These are phyloP conservation scores for Elanoides forficatus DNA, from an alignment of 2,113 vertebrate genomes.

Conservation along the genomic window DNA sequence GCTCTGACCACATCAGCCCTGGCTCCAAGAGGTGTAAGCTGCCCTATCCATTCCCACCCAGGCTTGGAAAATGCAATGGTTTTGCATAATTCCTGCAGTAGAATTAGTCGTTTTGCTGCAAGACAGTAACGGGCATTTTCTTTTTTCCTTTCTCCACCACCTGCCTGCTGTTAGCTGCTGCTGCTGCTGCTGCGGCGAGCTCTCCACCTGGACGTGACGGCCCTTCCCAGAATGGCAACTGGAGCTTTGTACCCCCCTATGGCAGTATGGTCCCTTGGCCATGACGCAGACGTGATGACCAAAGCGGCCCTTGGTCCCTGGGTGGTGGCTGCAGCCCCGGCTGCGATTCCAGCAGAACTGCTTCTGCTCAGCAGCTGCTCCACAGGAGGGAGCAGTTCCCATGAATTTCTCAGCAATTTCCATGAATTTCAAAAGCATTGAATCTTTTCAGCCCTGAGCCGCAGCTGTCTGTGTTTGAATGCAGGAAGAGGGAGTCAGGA, in stretches of 20 bases:
- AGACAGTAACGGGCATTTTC: background rate
- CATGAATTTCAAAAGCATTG: background rate
- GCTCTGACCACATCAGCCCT: background rate
- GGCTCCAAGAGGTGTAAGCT: fast-evolving
- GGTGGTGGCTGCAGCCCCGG: background rate
- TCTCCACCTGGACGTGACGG: fast-evolving
- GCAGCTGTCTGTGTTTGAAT: constrained; percentile 14
- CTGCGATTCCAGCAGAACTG: background rate
- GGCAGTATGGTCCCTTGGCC: no score
- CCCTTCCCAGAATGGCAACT: background rate
- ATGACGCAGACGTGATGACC: fast-evolving
- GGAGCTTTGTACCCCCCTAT: background rate
- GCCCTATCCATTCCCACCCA: background rate
- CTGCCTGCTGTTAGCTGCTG: background rate
- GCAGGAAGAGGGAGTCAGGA: background rate
- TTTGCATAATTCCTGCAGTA: background rate
- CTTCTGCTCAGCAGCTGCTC: constrained; percentile 40
- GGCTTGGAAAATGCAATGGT: background rate
- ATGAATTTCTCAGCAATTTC: background rate
- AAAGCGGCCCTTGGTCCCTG: no score
- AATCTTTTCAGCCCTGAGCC: background rate
- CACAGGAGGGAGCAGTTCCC: constrained; percentile 56
- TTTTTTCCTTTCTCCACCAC: background rate
- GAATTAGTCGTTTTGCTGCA: background rate
- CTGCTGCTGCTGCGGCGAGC: background rate